phyloP scores from a whole-genome alignment of 2,888 invertebrate species.

The Germaria angustata region DNA sequence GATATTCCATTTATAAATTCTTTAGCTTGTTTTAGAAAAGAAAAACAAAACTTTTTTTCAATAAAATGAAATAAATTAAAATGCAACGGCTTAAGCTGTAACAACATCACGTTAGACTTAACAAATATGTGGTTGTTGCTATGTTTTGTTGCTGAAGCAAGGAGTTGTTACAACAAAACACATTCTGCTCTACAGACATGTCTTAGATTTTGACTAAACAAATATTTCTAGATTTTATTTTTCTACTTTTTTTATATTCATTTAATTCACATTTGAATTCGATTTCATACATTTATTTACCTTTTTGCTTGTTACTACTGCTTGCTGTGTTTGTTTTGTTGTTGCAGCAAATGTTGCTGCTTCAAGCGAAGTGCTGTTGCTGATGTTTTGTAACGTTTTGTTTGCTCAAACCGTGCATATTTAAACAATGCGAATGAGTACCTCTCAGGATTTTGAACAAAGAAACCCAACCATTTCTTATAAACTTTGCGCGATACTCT shows the following conservation, averaged over 20 bases:
- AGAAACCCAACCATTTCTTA: constrained; percentile 32
- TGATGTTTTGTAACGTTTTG: constrained; percentile 49
- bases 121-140: constrained; percentile 30
- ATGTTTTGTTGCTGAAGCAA: constrained; percentile 11
- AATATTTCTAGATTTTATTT: constrained; percentile 54
- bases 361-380: constrained; percentile 33
- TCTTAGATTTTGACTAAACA: constrained; percentile 59
- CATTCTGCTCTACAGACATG: constrained; percentile 37
- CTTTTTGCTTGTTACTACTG: constrained; percentile 55
- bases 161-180: constrained; percentile 26
- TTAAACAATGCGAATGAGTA: constrained; percentile 45
- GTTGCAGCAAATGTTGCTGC: constrained; percentile 34
- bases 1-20: constrained; percentile 43
- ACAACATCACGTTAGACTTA: constrained; percentile 62
- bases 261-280: constrained; percentile 66
- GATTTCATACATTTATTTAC: constrained; percentile 63
- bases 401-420: constrained; percentile 56
- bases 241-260: constrained; percentile 33
- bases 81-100: constrained; percentile 57
- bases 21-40: constrained; percentile 26
- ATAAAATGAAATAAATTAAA: constrained; percentile 60
- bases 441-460: constrained; percentile 48
- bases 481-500: constrained; percentile 12
- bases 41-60: background rate
- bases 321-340: constrained; percentile 34